Percentiles rank a stretch among this genome's conserved stretches.
These are phyloP conservation scores for Eumaeus atala DNA, from an alignment of 1,140 invertebrate species.

Conservation along the genomic window DNA sequence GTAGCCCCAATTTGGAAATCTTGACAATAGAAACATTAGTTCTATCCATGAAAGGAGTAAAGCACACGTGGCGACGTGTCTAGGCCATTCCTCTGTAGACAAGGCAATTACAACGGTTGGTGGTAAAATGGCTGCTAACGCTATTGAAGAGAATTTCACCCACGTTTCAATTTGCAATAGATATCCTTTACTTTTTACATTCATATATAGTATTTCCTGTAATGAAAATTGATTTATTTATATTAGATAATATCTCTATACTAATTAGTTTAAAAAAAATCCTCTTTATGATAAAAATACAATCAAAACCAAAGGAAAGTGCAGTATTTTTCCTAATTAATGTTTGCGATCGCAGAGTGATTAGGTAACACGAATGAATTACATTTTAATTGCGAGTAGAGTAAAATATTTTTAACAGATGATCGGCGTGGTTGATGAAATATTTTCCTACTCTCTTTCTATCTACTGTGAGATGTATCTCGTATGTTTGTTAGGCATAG, in stretches of 20 bases:
- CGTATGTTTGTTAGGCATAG: too few species aligned
- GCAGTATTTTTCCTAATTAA: too few species aligned
- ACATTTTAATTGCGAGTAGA: too few species aligned
- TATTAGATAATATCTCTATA: constrained; percentile 13
- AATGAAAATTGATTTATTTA: constrained; percentile 48
- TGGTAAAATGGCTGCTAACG: constrained; percentile 41
- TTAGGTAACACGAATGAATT: too few species aligned
- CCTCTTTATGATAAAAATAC: not conserved
- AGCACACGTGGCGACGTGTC: constrained; percentile 69
- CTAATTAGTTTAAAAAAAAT: not conserved
- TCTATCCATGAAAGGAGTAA: constrained; percentile 74
- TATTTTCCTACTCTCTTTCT: too few species aligned
- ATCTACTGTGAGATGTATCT: too few species aligned
- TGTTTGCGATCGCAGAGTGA: too few species aligned
- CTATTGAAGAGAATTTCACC: constrained; percentile 61
- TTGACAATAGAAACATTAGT: constrained; percentile 72
- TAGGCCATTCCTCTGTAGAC: constrained; percentile 53
- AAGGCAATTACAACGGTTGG: constrained; percentile 31
- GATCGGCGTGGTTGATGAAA: too few species aligned
- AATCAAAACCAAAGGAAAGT: too few species aligned
- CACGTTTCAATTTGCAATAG: constrained; percentile 66
- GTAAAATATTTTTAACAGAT: too few species aligned
- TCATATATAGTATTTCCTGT: constrained; percentile 69
- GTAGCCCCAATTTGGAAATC: constrained; percentile 73
- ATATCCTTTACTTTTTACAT: constrained; percentile 57